Evolutionary conservation across 2,113 vertebrate species (phyloP).

Genomic region (Microcebus lehilahytsara): DNA sequence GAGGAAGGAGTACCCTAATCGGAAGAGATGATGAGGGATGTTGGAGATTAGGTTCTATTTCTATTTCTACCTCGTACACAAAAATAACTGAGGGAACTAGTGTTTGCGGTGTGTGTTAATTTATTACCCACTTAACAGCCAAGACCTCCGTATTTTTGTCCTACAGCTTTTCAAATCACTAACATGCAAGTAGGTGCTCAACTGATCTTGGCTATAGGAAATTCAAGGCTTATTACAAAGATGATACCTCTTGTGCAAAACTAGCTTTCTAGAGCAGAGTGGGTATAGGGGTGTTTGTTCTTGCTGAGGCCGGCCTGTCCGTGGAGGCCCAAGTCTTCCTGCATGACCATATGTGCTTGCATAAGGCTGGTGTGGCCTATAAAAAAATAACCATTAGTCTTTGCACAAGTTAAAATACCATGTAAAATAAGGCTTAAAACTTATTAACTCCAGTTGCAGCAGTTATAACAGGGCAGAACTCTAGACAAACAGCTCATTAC

Average conservation of each 20-base stretch:
- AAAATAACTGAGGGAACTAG: constrained; percentile 26
- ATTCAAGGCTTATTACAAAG: not conserved
- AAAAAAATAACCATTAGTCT: not conserved
- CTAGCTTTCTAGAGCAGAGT: not conserved
- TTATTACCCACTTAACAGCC: not conserved
- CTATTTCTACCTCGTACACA: not conserved
- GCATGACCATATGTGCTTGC: not conserved
- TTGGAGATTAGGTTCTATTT: not conserved
- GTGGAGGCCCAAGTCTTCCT: not conserved
- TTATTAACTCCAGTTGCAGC: not conserved
- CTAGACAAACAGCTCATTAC: not conserved
- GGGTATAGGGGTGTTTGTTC: too few relatives aligned
- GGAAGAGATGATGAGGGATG: not conserved
- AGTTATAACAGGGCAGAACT: not conserved
- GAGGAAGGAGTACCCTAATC: not conserved
- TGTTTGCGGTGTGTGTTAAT: not conserved
- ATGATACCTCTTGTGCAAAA: not conserved
- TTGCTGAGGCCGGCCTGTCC: not conserved
- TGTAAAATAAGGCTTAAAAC: not conserved
- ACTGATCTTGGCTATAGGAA: not conserved
- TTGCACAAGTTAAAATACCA: not conserved
- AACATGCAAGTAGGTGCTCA: not conserved
- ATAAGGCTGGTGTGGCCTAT: not conserved
- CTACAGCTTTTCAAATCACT: not conserved
- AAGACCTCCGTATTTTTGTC: not conserved